Base-by-base conservation (phyloP, 2,888 invertebrate species). In the Eurytoma californica region DNA sequence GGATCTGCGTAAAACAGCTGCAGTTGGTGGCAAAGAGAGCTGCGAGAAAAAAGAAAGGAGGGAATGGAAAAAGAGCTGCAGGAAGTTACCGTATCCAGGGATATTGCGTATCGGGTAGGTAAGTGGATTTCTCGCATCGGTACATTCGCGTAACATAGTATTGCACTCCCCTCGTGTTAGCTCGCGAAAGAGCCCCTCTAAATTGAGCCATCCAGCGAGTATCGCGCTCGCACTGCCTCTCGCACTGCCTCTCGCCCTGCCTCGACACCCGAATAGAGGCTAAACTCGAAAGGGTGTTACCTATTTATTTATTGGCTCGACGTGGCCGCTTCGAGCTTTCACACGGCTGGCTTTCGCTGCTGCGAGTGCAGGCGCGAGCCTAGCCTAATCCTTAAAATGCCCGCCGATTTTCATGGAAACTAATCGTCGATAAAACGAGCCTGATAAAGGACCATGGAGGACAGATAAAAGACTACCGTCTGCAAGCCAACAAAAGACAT, bases 61-160 rank as follows among this genome's bases (percentile, higher is more conserved):
- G 47, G 74, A 51, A 24, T 1, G 60, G 3, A 70, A 51, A 65
- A 65, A 67, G 47, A 2, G 61, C 61, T 57, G 73, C 51, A 60
- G 72, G 60, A 78, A 73, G 78, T 78, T 73, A 65, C 73, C 73
- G 78, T 78, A 78, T 73, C 73, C 78, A 28, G 57, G 79, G 68
- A 79, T 73, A 79, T 79, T 73, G 67, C 82, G 83, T 85, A 82
- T 84, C 83, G 83, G 83, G 82, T 83, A 82, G 84, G 82, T 86
- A 86, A 87, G 88, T 85, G 86, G 86, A 87, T 87, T 86, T 86
- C 87, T 87, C 87, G 87, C 85, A 86, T 85, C 85, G 86, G 85
- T 87, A 85, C 86, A 84, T 85, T 85, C 84, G 85, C 85, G 81
- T 86, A 85, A 88, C 87, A 88, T 83, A 84, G 87, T 82, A 87